Evolutionary conservation across 2,888 invertebrate genomes (phyloP).

Genomic region (Neocrepidodera transversa): DNA sequence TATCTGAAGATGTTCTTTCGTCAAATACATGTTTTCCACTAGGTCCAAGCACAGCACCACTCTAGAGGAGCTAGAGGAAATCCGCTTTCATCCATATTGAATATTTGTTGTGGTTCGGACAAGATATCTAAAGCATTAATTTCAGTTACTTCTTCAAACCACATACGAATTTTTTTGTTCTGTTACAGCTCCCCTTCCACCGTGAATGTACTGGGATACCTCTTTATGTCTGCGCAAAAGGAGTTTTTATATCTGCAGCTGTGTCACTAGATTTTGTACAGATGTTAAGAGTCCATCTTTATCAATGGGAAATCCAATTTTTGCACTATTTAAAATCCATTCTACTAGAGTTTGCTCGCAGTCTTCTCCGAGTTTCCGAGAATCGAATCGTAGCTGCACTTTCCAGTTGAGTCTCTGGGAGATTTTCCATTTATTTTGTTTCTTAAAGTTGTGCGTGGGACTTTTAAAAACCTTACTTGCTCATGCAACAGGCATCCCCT

Average conservation of each 20-base stretch:
- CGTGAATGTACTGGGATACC: conserved; percentile 16
- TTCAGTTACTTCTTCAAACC: conserved; percentile 18
- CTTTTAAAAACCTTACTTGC: conserved; percentile 13
- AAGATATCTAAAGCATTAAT: conserved; percentile 13
- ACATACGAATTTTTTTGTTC: conserved; percentile 21
- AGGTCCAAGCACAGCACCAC: conserved; percentile 23
- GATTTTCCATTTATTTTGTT: conserved; percentile 17
- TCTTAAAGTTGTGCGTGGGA: conserved; percentile 15
- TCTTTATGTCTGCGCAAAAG: conserved; percentile 18
- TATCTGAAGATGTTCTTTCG: conserved; percentile 14
- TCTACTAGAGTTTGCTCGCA: conserved; percentile 18
- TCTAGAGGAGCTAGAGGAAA: conserved; percentile 15
- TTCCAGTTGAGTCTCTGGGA: conserved; percentile 8
- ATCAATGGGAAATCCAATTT: conserved; percentile 29
- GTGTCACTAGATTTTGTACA: conserved; percentile 27
- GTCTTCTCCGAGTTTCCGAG: conserved; percentile 20
- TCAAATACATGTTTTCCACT: conserved; percentile 21
- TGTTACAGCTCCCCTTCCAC: conserved; percentile 12
- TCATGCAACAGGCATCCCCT: conserved; percentile 13
- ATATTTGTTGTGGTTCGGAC: conserved; percentile 18
- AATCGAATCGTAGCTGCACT: conserved; percentile 11
- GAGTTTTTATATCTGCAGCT: conserved; percentile 29
- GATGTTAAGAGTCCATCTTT: conserved; percentile 28
- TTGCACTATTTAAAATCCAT: conserved; percentile 27
- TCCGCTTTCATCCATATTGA: conserved; percentile 22